phyloP scores from a whole-genome alignment of 2,888 invertebrate species.

The Aethes cnicana region DNA sequence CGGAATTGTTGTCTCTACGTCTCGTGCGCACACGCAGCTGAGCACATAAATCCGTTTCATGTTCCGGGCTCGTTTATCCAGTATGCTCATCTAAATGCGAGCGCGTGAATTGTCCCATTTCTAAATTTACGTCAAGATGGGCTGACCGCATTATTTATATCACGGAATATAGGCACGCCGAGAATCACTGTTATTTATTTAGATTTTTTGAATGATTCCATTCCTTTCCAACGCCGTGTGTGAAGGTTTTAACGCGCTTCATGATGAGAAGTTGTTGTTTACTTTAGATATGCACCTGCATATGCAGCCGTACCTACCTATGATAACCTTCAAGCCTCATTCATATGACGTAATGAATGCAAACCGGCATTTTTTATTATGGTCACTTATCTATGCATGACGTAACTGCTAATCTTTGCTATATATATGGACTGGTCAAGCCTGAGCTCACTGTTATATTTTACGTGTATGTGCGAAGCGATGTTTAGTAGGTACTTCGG shows the following conservation, averaged over 20 bases:
- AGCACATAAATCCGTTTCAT: neutral
- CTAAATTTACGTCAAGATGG: conserved; percentile 25
- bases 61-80: neutral
- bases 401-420: too few species aligned
- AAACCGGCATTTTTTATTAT: conserved; percentile 2
- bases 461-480: too few species aligned
- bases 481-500: too few species aligned
- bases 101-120: conserved; percentile 28
- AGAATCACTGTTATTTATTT: neutral
- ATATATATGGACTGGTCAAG: too few species aligned
- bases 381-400: conserved; percentile 3
- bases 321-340: conserved; percentile 10
- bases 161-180: neutral
- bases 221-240: too few species aligned
- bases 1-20: conserved; percentile 12
- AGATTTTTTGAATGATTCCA: too few species aligned
- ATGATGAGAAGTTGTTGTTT: conserved; percentile 7
- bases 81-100: conserved; percentile 6
- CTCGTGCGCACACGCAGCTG: neutral
- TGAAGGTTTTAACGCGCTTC: too few species aligned
- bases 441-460: too few species aligned
- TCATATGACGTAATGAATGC: conserved; percentile 15
- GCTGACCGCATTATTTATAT: conserved; percentile 19
- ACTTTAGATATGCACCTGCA: conserved; percentile 10
- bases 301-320: too few species aligned